Base-by-base conservation (phyloP, 2,888 invertebrate genomes). In the Amiota mariae region DNA sequence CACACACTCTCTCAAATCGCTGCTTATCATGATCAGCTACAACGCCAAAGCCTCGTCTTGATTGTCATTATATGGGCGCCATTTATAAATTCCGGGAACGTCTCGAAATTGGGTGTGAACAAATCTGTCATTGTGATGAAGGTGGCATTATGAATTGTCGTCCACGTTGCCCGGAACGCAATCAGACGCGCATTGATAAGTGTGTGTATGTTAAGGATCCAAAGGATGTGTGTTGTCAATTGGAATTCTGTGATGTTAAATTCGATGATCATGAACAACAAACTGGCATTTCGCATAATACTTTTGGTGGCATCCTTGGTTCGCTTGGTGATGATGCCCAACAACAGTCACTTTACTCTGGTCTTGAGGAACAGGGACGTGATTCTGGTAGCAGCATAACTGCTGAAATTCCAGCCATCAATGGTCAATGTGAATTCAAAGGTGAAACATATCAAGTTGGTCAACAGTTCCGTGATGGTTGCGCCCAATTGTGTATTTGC, bases 241-340 rank as follows among this genome's bases (percentile, higher is more conserved):
- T 96, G 77, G 94, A 96, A 76, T 91, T 96, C 3, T 97, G 97
- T 87, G 96, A 96, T 85, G 96, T 96, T 6, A 95, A 95, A 0
- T 91, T 95, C 20, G 94, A 95, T 77, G 95, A 92, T 71, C 94
- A 95, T 78, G 95, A 95, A 77, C 92, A 92, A 73, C 84, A 75
- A 56, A 0, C 76, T 76, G 0, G 57, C 57, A 18, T n/a, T 10
- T 11, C n/a, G 0, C 86, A 81, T 36, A 86, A 85, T 73, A 82
- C 8, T 15, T 15, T 54, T 13, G 15, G 18, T 18, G 20, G 59
- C 59, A 20, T 15, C 11, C 18, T 15, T 2, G 11, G 15, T 1
- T 10, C 82, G 18, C 84, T 86, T 54, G 85, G 73, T 3, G 83
- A 76, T 24, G 80, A 72, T 54, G 74, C 51, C 67, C 59, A 76